Base-by-base conservation (phyloP, 2,797 vertebrate species). In the Gastrophryne carolinensis region DNA sequence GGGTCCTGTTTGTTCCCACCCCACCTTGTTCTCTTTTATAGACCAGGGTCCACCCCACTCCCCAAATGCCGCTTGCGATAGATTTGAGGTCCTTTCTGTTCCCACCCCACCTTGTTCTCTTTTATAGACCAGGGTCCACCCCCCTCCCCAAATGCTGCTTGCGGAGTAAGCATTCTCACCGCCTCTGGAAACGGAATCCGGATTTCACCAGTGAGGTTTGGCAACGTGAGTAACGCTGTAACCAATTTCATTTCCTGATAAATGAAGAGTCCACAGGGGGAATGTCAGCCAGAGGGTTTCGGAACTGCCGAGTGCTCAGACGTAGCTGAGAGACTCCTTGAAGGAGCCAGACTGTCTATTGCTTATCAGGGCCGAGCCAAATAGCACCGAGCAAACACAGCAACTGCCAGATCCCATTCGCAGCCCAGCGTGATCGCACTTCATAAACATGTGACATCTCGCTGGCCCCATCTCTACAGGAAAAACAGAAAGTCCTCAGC, bases 311-410 rank as follows among this genome's bases (percentile, higher is more conserved):
- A 87, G 87, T 44, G 84, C 82, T 84, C 81, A 83, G 87, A 80
- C 84, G 67, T 64, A 80, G 85, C 84, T 79, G 82, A 83, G 84
- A 86, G 86, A 83, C 88, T 87, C 86, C 89, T 87, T 75, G 73
- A 84, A 92, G 93, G 94, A 96, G 95, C 89, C 94, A 95, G 88
- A 82, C 89, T 91, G 94, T 95, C 95, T 96, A 84, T 86, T 67
- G 89, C 90, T 94, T 92, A 93, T 95, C 92, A 74, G 85, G 74
- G 85, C 86, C 83, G 87, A 90, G 92, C 90, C 86, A 84, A 86
- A 86, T 82, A 82, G 89, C 86, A 89, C 86, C 82, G 78, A 72
- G 84, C 82, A 84, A 91, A 87, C 83, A 86, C 87, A 13, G 72
- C 81, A 29, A 64, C 82, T 83, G 83, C 86, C 86, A 91, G 91